Evolutionary conservation across 2,797 vertebrate species (phyloP), one percentile per base, ranked within the genome.

Genomic region (Xerus rutilus): DNA sequence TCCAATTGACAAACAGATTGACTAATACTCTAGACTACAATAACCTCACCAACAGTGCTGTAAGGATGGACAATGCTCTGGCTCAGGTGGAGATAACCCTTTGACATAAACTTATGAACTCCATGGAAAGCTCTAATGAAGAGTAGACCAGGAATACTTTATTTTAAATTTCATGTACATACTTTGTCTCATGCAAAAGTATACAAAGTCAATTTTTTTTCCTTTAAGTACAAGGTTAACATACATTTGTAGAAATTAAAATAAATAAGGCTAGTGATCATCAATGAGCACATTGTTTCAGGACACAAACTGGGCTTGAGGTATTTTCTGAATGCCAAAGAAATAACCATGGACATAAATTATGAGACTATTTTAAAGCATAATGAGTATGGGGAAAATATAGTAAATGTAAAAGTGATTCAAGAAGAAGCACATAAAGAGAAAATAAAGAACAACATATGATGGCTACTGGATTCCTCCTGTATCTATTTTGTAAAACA

Each of bases 1-100:
- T 86, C 28, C 39, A 90, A 74, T 17, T 90, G 85, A 79, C 59
- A 95, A 92, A 67, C 30, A 95, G 62, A 92, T 39, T 85, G 69
- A 77, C 74, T 69, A 54, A 82, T 83, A 43, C 47, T 87, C 86
- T 82, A 70, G 13, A 74, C 32, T 49, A 49, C 35, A 96, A 64
- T 76, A 84, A 4, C 47, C 28, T 92, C 64, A 72, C 12, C 1
- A 70, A 76, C 32, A 49, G 20, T 70, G 57, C 25, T 49, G 12
- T 81, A 54, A 89, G 92, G 43, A 86, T 87, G 91, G 89, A 86
- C 11, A 57, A 47, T 85, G 13, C 67, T 23, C 11, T 69, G 30
- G 39, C 5, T 43, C 28, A 77, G 49, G 32, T 57, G 43, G 11
- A 62, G 23, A 78, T 70, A 86, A 65, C 5, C 23, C 18, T n/a